Evolutionary conservation across 2,113 vertebrate species (phyloP), one percentile per base, ranked within the genome.

Genomic region (Sylvietta virens): DNA sequence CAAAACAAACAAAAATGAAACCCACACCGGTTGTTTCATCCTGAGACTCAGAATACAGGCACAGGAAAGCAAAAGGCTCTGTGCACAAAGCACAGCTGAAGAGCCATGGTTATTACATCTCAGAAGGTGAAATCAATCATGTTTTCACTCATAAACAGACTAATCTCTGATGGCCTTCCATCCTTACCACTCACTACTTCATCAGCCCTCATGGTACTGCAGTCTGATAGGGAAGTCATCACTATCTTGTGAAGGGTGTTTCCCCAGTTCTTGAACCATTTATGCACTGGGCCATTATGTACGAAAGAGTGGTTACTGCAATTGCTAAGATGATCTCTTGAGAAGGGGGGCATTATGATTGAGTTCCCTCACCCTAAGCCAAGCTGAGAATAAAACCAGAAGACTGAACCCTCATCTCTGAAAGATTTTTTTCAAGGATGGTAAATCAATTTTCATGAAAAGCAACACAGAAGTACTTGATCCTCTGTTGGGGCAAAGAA

Each of bases 291-390:
- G 23, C 12, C 44, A 57, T 80, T 54, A 64, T 7, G 13, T 69
- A 77, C 67, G 18, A 48, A 61, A 45, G 16, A 70, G 24, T 3
- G 6, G 30, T 54, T 27, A 76, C 11, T 72, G 33, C 6, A 5
- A 56, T 33, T 21, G 27, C 13, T 28, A 42, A 39, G 44, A 28
- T 7, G 42, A 7, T 48, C n/a, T 70, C 47, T 33, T 62, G 45
- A 65, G n/a, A 53, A 11, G 40, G 12, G 4, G 7, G 0, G 0
- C 26, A 54, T 33, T 33, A 21, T 3, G 33, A 66, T 3, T 31
- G 19, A 72, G 24, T 11, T 86, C 13, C 22, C 31, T 11, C 17
- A 80, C 5, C 13, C 35, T 27, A 72, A 83, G 40, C 3, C 14
- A 86, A 83, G 56, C 30, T 10, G 19, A 72, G n/a, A 80, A 60